Conservation (phyloP, 2,888 invertebrate species). For the Adelphocoris suturalis region DNA sequence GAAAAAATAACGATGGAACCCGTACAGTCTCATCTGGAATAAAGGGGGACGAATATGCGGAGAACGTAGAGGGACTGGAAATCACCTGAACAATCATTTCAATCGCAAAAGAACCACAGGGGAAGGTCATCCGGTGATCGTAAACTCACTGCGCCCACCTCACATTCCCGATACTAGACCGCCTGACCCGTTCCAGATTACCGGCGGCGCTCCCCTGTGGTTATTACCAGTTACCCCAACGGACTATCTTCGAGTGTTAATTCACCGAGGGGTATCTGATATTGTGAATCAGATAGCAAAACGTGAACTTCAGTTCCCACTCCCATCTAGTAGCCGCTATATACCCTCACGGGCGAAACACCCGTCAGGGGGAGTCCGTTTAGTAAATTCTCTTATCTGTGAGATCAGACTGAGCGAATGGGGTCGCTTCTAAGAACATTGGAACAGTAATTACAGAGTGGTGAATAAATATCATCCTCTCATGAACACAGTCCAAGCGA, state of each 20-base stretch:
- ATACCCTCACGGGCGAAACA: not conserved
- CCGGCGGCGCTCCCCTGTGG: not conserved
- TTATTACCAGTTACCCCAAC: constrained; percentile 13
- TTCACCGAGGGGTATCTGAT: constrained; percentile 31
- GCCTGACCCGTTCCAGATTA: not conserved
- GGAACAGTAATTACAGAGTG: not conserved
- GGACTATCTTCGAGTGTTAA: constrained; percentile 16
- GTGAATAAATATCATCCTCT: not conserved
- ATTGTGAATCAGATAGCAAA: constrained; percentile 18
- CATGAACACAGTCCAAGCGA: too few species aligned
- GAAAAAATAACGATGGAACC: not conserved
- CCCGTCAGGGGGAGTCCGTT: not conserved
- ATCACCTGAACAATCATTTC: not conserved
- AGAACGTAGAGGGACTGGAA: not conserved
- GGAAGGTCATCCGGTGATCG: not conserved
- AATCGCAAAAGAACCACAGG: not conserved
- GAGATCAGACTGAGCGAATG: not conserved
- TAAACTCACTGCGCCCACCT: not conserved
- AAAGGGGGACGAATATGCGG: not conserved
- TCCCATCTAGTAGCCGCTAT: constrained; percentile 6
- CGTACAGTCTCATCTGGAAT: not conserved
- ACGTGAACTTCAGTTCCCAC: not conserved
- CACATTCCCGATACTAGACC: not conserved
- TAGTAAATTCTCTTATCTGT: constrained; percentile 20
- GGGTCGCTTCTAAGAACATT: not conserved